phyloP scores from a whole-genome alignment of 2,888 invertebrate species.

The Cantharis rustica region DNA sequence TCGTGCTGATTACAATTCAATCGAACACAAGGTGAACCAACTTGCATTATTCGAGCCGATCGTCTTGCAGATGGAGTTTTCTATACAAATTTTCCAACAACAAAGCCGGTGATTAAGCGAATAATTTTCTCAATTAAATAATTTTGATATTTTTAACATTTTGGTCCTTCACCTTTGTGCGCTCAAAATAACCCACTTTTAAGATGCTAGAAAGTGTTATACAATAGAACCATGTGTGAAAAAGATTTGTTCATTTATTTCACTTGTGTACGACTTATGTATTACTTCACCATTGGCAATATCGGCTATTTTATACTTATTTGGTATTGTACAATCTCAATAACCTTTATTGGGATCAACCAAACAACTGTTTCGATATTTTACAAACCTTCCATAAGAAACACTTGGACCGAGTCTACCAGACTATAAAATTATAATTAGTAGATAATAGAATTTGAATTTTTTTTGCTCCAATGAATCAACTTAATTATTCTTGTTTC shows the following conservation, averaged over 20 bases:
- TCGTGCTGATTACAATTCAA: background rate
- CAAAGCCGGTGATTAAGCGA: background rate
- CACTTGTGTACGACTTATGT: background rate
- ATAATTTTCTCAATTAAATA: background rate
- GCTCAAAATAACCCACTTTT: background rate
- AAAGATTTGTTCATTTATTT: background rate
- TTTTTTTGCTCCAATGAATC: background rate
- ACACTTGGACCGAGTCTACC: background rate
- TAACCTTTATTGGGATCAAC: background rate
- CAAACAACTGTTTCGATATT: background rate
- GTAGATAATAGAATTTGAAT: background rate
- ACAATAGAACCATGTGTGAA: background rate
- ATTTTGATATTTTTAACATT: background rate
- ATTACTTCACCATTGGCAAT: background rate
- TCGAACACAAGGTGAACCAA: conserved; percentile 1
- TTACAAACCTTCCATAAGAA: background rate
- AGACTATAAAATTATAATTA: conserved; percentile 3
- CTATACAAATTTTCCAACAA: background rate
- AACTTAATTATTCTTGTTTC: background rate
- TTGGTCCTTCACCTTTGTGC: background rate
- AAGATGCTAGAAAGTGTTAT: background rate
- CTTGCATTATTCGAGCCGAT: background rate
- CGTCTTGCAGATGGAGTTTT: background rate
- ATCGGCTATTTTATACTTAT: background rate
- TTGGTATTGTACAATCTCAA: background rate